Conservation (phyloP, 2,888 invertebrate species). For the Monochamus alternatus region DNA sequence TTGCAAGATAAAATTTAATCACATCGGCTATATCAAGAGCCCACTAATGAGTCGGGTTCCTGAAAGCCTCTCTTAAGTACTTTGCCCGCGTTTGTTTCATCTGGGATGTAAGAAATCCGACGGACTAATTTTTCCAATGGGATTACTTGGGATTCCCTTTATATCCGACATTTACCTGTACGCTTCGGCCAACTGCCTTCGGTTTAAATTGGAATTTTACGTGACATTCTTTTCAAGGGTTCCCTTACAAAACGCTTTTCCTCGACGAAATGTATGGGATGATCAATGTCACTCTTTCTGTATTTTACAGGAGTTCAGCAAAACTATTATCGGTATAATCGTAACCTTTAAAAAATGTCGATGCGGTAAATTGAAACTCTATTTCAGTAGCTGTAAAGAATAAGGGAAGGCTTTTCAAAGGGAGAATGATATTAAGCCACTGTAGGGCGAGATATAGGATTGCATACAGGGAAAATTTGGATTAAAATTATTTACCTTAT, state of each 20-base stretch:
- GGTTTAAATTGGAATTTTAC: slow-evolving; percentile 47
- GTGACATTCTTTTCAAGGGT: slow-evolving; percentile 38
- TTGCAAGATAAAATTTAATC: slow-evolving; percentile 27
- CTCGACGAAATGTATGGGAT: slow-evolving; percentile 14
- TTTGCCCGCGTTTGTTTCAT: slow-evolving; percentile 39
- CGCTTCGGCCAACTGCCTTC: slow-evolving; percentile 32
- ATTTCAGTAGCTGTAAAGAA: slow-evolving; percentile 8
- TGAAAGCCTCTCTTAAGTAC: slow-evolving; percentile 17
- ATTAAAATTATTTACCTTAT: too few species aligned
- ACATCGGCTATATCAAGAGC: slow-evolving; percentile 19
- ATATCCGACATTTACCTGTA: slow-evolving; percentile 43
- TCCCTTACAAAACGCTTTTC: slow-evolving; percentile 10
- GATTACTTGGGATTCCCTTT: slow-evolving; percentile 44
- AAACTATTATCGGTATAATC: slow-evolving; percentile 9
- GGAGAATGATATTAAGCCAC: not conserved
- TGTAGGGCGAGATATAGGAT: not conserved
- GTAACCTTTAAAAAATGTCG: slow-evolving; percentile 17
- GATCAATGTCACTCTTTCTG: slow-evolving; percentile 19
- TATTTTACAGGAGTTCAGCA: slow-evolving; percentile 16
- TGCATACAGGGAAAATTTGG: not conserved
- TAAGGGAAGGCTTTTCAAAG: not conserved
- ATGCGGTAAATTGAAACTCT: slow-evolving; percentile 22
- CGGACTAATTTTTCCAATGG: slow-evolving; percentile 46
- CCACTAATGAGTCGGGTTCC: slow-evolving; percentile 25
- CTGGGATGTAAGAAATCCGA: slow-evolving; percentile 43